Evolutionary conservation across 2,888 invertebrate genomes (phyloP), one percentile per base, ranked within the genome.

Genomic region (Empis stercorea): DNA sequence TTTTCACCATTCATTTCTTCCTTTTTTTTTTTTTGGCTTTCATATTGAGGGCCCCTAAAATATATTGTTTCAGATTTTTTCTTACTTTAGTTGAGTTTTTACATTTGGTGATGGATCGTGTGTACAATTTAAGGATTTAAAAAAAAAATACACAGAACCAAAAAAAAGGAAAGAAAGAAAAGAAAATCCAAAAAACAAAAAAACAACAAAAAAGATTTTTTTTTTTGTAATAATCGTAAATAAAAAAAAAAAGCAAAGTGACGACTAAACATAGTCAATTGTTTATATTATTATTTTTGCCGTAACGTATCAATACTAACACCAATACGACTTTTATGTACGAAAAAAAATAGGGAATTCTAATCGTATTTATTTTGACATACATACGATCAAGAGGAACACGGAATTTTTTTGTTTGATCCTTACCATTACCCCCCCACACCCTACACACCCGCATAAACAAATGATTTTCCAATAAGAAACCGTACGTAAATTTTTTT

Each of bases 61-160:
- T 67, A 68, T 68, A 68, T 68, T 68, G 68, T 68, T 68, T 68
- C 68, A 68, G 66, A 65, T 68, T 68, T 68, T 68, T 68, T 68
- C 66, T 65, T 66, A 65, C 65, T 68, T 68, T 67, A 68, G 68
- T 68, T 65, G 66, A 66, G 69, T 68, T 66, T 68, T 68, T 67
- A 68, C 69, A 66, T 66, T 34, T 65, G 69, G 67, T 67, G 68
- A 68, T 65, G 68, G 66, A 67, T 67, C 68, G 66, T 65, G 64
- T 50, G 17, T 20, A 39, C 20, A 20, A 2, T 16, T 20, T 17
- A 39, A 39, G 13, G 10, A 20, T 10, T 20, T 20, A 39, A 13
- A 17, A 20, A 39, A 17, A 17, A 39, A 34, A 34, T 5, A 32
- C 32, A 32, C 32, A 13, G 32, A 32, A n/a, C n/a, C 3, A 32